phyloP scores from a whole-genome alignment of 2,888 invertebrate species.

The Pterobdella sp. region DNA sequence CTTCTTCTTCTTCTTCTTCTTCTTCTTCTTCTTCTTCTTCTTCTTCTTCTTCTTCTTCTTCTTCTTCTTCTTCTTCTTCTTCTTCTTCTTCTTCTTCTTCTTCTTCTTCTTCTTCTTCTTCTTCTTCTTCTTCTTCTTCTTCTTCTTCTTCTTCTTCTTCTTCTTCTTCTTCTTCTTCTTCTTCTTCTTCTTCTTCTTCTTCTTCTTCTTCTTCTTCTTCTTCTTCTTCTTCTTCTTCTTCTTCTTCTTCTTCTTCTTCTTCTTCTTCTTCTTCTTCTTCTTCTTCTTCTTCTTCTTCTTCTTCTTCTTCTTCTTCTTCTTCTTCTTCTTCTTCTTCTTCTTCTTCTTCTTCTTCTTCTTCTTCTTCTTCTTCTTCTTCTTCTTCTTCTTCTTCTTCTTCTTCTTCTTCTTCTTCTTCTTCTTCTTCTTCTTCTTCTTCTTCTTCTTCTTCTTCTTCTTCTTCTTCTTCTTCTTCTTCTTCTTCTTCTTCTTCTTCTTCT shows the following conservation, averaged over 20 bases:
- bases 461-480: conserved; percentile 17
- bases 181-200: conserved; percentile 27
- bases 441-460: conserved; percentile 27
- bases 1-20: conserved; percentile 24
- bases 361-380: conserved; percentile 18
- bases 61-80: background rate
- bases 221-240: conserved; percentile 19
- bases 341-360: conserved; percentile 17
- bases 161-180: conserved; percentile 30
- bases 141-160: conserved; percentile 20
- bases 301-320: conserved; percentile 17
- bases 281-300: conserved; percentile 27
- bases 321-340: conserved; percentile 15
- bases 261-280: conserved; percentile 30
- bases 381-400: conserved; percentile 18
- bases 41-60: background rate
- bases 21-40: background rate
- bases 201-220: conserved; percentile 16
- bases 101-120: conserved; percentile 15
- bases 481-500: conserved; percentile 24
- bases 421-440: conserved; percentile 28
- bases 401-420: conserved; percentile 26
- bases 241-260: conserved; percentile 20
- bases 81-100: conserved; percentile 9
- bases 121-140: conserved; percentile 16